Conservation (phyloP, 1,140 invertebrate species). For the Euborellia annulipes region DNA sequence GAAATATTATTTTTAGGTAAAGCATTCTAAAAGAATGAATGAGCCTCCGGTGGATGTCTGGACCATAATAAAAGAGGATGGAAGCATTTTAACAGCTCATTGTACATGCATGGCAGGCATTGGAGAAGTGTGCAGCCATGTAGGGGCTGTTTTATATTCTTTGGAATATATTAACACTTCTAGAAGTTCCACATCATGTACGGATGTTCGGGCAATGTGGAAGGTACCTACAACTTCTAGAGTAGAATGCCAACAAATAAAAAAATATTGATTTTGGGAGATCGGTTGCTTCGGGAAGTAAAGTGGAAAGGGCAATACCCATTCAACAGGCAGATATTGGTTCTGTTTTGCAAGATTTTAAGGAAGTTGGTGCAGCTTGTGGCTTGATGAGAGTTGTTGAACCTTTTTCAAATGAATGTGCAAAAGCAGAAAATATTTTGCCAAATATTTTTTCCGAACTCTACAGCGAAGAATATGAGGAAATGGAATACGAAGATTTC, state of each 20-base stretch:
- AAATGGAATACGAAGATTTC: too few relatives aligned
- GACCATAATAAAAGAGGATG: background rate
- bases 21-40: background rate
- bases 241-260: background rate
- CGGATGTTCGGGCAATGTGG: background rate
- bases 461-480: too few relatives aligned
- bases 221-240: background rate
- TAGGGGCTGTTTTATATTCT: slow-evolving; percentile 3
- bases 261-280: background rate
- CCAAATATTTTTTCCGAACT: too few relatives aligned
- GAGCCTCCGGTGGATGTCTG: background rate
- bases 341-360: background rate
- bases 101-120: slow-evolving; percentile 1
- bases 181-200: background rate
- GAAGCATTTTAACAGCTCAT: background rate
- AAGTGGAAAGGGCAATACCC: background rate
- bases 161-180: background rate
- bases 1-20: background rate
- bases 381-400: too few relatives aligned
- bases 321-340: background rate
- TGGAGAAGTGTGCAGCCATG: background rate
- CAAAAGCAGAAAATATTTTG: too few relatives aligned
- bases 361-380: too few relatives aligned
- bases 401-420: too few relatives aligned
- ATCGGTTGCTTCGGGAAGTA: background rate